Percentiles rank a stretch among this genome's conserved stretches.
Evolutionary conservation across 2,888 invertebrate species (phyloP).

Genomic region (Parascotia fuliginaria): DNA sequence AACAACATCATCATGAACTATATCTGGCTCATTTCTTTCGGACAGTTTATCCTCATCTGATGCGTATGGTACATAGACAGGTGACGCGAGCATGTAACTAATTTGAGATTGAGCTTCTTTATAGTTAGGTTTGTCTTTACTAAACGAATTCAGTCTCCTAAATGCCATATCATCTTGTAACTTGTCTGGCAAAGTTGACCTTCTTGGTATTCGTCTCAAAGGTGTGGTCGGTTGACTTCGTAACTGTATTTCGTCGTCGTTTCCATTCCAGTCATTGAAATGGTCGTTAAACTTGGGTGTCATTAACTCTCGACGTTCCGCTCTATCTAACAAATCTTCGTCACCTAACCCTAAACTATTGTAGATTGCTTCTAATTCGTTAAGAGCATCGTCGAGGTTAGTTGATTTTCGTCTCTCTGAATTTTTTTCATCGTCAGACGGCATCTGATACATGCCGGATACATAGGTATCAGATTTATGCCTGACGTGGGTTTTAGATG

Average conservation of each 20-base stretch:
- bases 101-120: conserved; percentile 79
- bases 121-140: conserved; percentile 79
- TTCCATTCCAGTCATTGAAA: conserved; percentile 83
- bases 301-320: conserved; percentile 90
- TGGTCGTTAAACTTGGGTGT: conserved; percentile 80
- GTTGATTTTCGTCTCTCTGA: conserved; percentile 88
- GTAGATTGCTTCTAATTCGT: conserved; percentile 96
- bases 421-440: conserved; percentile 78
- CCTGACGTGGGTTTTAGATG: conserved; percentile 71
- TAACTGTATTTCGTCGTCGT: conserved; percentile 76
- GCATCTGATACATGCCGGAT: conserved; percentile 67
- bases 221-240: conserved; percentile 81
- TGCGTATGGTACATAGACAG: conserved; percentile 85
- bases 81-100: conserved; percentile 90
- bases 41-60: conserved; percentile 82
- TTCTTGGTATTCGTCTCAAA: conserved; percentile 67
- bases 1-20: conserved; percentile 93
- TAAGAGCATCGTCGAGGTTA: conserved; percentile 94
- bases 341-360: conserved; percentile 94
- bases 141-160: conserved; percentile 87
- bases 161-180: conserved; percentile 93
- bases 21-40: conserved; percentile 91
- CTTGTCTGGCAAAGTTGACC: conserved; percentile 87
- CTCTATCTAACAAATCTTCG: conserved; percentile 92
- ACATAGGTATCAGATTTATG: conserved; percentile 80